Conservation (phyloP, 2,797 vertebrate species). For the Sebastes taczanowskii region DNA sequence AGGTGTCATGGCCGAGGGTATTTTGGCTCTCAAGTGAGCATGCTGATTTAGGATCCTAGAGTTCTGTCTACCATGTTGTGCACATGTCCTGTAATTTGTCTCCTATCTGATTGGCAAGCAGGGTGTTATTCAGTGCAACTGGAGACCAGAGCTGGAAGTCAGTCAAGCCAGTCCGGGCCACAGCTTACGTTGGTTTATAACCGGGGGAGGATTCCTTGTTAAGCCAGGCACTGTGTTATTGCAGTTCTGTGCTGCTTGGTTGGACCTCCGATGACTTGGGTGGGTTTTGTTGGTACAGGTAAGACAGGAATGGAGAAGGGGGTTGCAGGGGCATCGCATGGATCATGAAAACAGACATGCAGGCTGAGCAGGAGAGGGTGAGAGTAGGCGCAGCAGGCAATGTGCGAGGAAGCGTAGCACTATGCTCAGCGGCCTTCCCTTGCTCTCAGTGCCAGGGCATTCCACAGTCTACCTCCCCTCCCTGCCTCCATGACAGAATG, state of each 20-base stretch:
- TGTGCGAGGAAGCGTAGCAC: slow-evolving; percentile 57
- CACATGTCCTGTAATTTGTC: slow-evolving; percentile 56
- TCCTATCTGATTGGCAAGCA: slow-evolving; percentile 68
- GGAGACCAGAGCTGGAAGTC: slow-evolving; percentile 52
- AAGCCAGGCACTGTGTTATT: slow-evolving; percentile 45
- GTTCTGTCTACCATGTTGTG: slow-evolving; percentile 31
- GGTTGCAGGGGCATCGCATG: slow-evolving; percentile 21
- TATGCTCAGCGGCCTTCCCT: slow-evolving; percentile 55
- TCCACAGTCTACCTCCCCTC: slow-evolving; percentile 73
- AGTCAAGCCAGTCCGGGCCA: slow-evolving; percentile 38
- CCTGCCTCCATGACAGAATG: slow-evolving; percentile 74
- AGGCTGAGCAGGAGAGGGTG: slow-evolving; percentile 47
- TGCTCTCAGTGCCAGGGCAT: slow-evolving; percentile 71
- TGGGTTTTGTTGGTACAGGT: slow-evolving; percentile 57
- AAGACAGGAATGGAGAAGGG: slow-evolving; percentile 33
- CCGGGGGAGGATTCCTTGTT: slow-evolving; percentile 34
- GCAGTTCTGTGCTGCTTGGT: slow-evolving; percentile 43
- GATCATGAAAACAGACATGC: slow-evolving; percentile 58
- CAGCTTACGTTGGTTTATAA: slow-evolving; percentile 45
- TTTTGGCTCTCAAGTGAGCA: slow-evolving; percentile 33
- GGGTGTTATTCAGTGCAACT: slow-evolving; percentile 59
- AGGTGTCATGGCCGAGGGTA: slow-evolving; percentile 9
- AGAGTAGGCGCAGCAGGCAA: slow-evolving; percentile 53
- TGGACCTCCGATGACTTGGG: not conserved
- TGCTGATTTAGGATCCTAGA: slow-evolving; percentile 17